A percentile compares a stretch with the other conserved stretches of the same genome.
phyloP scores from a whole-genome alignment of 2,797 vertebrate species.

The Sparidentex hasta region DNA sequence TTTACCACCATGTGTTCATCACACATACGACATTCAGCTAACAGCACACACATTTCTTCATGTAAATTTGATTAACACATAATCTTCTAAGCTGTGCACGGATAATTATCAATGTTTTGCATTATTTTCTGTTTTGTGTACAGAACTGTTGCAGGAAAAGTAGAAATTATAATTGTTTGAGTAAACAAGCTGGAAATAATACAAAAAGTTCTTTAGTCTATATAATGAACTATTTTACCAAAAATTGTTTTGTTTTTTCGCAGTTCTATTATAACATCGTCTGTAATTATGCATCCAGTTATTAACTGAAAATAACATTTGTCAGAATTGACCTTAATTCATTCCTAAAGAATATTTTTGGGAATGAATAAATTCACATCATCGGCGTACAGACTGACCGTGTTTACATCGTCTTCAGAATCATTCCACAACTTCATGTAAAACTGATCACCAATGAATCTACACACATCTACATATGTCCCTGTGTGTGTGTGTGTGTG shows the following conservation, averaged over 20 bases:
- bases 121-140: no score
- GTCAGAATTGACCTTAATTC: neutral
- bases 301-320: neutral
- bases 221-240: no score
- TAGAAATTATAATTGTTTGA: no score
- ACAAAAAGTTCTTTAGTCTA: neutral
- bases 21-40: neutral
- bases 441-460: constrained; percentile 17
- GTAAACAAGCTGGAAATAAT: neutral
- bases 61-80: neutral
- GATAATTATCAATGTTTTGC: no score
- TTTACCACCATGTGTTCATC: neutral
- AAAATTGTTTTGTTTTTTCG: no score
- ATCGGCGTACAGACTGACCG: neutral
- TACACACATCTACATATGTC: neutral
- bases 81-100: no score
- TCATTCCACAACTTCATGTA: constrained; percentile 39
- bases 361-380: no score
- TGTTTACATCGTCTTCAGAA: neutral
- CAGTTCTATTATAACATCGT: no score
- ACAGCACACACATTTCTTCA: neutral
- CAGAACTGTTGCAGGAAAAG: no score
- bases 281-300: neutral
- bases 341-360: neutral
- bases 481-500: constrained; percentile 10